Conservation (phyloP, 2,113 vertebrate genomes). For the Neotoma lepida region DNA sequence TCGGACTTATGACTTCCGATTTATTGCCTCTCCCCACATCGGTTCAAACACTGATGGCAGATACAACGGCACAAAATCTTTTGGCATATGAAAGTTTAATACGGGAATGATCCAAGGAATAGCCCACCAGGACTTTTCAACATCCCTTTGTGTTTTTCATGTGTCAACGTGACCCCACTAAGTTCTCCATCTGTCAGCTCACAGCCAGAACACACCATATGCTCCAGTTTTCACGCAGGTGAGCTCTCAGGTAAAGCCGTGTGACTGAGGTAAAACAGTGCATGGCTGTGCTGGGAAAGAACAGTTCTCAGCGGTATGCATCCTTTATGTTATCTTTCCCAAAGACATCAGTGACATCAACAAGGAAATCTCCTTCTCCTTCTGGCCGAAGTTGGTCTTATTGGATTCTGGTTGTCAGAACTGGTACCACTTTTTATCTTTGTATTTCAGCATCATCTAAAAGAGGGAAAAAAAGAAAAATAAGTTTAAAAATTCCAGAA, state of each 20-base stretch:
- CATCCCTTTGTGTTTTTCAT: constrained; percentile 68
- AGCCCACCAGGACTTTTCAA: constrained; percentile 75
- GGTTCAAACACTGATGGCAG: constrained; percentile 87
- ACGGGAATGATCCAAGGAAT: constrained; percentile 83
- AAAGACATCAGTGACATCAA: constrained; percentile 85
- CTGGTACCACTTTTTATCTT: constrained; percentile 99
- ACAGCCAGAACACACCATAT: constrained; percentile 70
- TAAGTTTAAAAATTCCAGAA: background rate
- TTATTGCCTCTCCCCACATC: constrained; percentile 84
- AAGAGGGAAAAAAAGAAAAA: constrained; percentile 9
- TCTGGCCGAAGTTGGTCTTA: constrained; percentile 86
- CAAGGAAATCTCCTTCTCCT: constrained; percentile 81
- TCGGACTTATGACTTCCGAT: constrained; percentile 79
- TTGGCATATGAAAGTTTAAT: constrained; percentile 89
- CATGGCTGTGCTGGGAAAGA: constrained; percentile 94
- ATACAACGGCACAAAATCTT: constrained; percentile 86
- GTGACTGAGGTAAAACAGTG: constrained; percentile 92
- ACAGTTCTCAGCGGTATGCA: constrained; percentile 83
- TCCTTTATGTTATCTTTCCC: constrained; percentile 84
- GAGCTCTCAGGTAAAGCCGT: constrained; percentile 88
- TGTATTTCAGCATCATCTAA: constrained; percentile 99
- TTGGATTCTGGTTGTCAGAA: constrained; percentile 90
- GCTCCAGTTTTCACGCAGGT: constrained; percentile 76
- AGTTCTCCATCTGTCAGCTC: constrained; percentile 74
- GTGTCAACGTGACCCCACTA: constrained; percentile 69